Evolutionary conservation across 1,140 invertebrate genomes (phyloP).

Genomic region (Pogonomyrmex californicus): DNA sequence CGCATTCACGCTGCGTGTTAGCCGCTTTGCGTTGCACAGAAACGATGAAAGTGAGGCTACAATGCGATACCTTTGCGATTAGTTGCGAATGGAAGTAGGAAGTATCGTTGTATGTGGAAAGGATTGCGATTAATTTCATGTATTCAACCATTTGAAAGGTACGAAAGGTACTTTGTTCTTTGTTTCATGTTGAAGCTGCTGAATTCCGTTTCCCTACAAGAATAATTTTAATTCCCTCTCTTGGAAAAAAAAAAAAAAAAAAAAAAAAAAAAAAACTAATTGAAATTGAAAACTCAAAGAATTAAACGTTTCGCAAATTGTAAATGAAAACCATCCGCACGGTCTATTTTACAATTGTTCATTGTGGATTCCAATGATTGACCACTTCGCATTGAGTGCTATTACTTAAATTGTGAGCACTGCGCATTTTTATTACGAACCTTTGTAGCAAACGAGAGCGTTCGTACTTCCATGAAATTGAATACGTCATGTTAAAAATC

Average conservation of each 20-base stretch:
- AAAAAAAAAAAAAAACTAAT: background rate
- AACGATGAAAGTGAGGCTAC: conserved; percentile 33
- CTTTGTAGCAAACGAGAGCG: conserved; percentile 44
- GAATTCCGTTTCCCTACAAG: background rate
- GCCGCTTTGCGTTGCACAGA: conserved; percentile 11
- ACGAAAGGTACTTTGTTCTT: background rate
- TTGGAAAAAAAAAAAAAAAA: conserved; percentile 6
- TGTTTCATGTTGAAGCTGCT: conserved; percentile 6
- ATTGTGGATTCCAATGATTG: conserved; percentile 36
- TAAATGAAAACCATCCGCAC: background rate
- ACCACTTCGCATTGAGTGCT: conserved; percentile 18
- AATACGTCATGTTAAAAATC: conserved; percentile 47
- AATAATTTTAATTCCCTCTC: background rate
- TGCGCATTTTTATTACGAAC: conserved; percentile 33
- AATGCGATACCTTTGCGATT: conserved; percentile 36
- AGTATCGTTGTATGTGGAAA: conserved; percentile 7
- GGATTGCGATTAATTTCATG: conserved; percentile 20
- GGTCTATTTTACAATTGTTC: conserved; percentile 49
- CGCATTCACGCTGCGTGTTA: conserved; percentile 53
- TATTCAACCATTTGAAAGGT: conserved; percentile 15
- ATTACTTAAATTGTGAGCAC: conserved; percentile 53
- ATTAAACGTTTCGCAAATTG: conserved; percentile 11
- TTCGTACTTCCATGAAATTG: conserved; percentile 40
- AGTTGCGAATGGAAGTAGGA: background rate
- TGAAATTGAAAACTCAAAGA: background rate